These are phyloP conservation scores for Hylaeus anthracinus DNA, from an alignment of 1,140 invertebrate species.

Conservation along the genomic window DNA sequence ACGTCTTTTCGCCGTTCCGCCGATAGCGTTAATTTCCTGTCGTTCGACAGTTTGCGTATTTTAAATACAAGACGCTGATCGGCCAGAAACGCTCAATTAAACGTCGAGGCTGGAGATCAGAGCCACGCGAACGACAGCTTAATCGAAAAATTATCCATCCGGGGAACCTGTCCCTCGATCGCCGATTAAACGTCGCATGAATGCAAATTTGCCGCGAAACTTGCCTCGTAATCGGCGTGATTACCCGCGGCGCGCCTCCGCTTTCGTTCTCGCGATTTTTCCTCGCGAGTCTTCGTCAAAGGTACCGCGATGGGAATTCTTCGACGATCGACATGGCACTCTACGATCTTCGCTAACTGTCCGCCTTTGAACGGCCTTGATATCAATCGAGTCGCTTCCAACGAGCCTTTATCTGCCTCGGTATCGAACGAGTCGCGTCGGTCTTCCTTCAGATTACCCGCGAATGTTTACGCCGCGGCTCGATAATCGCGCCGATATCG, in stretches of 20 bases:
- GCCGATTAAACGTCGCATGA: conserved; percentile 14
- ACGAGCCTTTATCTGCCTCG: not conserved
- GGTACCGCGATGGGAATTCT: conserved; percentile 1
- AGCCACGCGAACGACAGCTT: conserved; percentile 27
- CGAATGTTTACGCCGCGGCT: conserved; percentile 50
- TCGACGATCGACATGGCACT: not conserved
- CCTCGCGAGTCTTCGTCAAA: conserved; percentile 18
- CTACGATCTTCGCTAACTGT: not conserved
- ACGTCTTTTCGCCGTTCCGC: no score
- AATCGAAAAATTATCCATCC: conserved; percentile 29
- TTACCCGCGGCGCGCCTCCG: conserved; percentile 19
- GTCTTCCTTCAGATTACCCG: conserved; percentile 31
- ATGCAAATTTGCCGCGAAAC: conserved; percentile 50
- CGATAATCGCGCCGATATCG: conserved; percentile 57
- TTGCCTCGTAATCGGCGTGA: conserved; percentile 26
- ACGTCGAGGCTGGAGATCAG: conserved; percentile 32
- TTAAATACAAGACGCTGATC: conserved; percentile 25
- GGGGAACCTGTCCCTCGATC: conserved; percentile 22
- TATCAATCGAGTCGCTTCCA: not conserved
- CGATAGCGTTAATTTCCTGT: conserved; percentile 25
- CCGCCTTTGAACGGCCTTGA: not conserved
- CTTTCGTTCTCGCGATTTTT: not conserved
- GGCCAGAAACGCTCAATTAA: conserved; percentile 21
- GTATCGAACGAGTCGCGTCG: not conserved
- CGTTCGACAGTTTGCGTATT: conserved; percentile 8